These are phyloP conservation scores for Trematomus bernacchii DNA, from an alignment of 2,797 vertebrate species.

Conservation along the genomic window DNA sequence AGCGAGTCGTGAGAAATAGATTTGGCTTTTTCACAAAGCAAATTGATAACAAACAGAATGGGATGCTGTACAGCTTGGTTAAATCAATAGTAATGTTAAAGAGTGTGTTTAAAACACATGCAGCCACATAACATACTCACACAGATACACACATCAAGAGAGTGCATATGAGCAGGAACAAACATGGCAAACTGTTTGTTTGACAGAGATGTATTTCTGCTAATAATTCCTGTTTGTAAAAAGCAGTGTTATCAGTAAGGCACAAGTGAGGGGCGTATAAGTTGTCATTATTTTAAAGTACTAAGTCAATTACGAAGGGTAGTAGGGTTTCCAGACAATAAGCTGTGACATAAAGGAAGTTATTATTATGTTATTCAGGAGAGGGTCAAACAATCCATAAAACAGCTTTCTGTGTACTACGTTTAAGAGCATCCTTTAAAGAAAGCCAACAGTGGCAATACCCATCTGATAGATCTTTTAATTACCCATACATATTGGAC, in stretches of 20 bases:
- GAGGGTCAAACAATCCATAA: conserved; percentile 1
- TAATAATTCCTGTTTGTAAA: background rate
- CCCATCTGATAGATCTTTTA: background rate
- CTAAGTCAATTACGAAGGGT: background rate
- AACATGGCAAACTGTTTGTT: background rate
- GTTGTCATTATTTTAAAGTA: background rate
- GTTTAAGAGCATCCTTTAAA: background rate
- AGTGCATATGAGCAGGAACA: conserved; percentile 15
- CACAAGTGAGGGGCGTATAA: background rate
- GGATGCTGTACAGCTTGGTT: conserved; percentile 16
- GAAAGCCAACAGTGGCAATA: too few species aligned
- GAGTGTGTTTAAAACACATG: conserved; percentile 30
- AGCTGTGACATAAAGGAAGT: background rate
- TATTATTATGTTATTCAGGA: background rate
- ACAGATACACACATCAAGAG: conserved; percentile 12
- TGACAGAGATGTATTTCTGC: background rate
- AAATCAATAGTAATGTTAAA: conserved; percentile 35
- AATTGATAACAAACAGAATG: conserved; percentile 35
- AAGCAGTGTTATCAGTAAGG: background rate
- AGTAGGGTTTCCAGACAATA: background rate
- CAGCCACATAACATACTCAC: conserved; percentile 4
- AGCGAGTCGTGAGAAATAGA: conserved; percentile 35
- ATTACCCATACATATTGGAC: background rate
- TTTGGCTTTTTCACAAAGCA: conserved; percentile 44
- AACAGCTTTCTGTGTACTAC: background rate